A percentile compares a stretch with the other conserved stretches of the same genome.
phyloP scores from a whole-genome alignment of 2,797 vertebrate genomes.

The Hydrophis major region DNA sequence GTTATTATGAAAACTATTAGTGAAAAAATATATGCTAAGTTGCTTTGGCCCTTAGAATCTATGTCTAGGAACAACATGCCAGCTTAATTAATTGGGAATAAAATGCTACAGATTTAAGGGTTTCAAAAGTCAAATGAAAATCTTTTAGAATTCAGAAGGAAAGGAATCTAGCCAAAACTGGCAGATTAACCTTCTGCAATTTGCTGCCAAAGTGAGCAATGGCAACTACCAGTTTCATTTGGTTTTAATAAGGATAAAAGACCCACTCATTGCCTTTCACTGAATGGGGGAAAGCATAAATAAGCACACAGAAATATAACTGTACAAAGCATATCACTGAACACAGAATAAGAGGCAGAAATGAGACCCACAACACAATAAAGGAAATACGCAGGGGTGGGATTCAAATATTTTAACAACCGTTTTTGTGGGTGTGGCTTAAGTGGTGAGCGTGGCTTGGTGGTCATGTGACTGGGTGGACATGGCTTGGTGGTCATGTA shows the following conservation, averaged over 20 bases:
- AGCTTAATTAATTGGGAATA: constrained; percentile 35
- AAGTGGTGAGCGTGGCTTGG: no score
- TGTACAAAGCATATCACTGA: neutral
- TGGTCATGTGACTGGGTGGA: no score
- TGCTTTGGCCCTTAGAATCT: constrained; percentile 25
- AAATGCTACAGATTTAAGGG: constrained; percentile 18
- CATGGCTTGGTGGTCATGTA: no score
- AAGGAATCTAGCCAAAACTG: constrained; percentile 25
- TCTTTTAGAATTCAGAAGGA: constrained; percentile 18
- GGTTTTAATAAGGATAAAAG: neutral
- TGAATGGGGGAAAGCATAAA: neutral
- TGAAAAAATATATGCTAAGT: constrained; percentile 36
- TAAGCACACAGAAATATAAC: neutral
- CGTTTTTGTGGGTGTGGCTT: no score
- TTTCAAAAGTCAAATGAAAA: constrained; percentile 37
- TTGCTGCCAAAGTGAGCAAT: constrained; percentile 12
- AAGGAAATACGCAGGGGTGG: neutral
- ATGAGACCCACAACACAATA: neutral
- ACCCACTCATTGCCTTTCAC: neutral
- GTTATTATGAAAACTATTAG: constrained; percentile 22
- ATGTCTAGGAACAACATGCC: constrained; percentile 12
- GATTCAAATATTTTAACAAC: no score
- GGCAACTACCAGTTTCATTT: neutral
- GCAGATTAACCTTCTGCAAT: neutral
- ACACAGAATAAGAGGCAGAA: neutral